Evolutionary conservation across 2,888 invertebrate genomes (phyloP).

Genomic region (Nowickia ferox): DNA sequence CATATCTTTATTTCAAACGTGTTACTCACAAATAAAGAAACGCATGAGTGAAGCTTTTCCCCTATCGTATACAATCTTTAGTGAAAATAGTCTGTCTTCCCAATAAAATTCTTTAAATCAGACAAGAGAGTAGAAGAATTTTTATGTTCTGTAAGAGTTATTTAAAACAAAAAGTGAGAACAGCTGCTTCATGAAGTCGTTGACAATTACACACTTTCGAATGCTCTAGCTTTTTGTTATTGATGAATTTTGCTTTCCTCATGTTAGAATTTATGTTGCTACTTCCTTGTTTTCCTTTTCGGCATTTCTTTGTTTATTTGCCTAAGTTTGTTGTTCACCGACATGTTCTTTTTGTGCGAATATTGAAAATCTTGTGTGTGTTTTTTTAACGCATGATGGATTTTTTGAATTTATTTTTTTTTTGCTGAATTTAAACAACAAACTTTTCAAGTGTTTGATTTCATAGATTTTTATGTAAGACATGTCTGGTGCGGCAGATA

Average conservation of each 20-base stretch:
- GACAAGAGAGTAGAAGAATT: too few relatives aligned
- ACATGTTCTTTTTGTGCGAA: background rate
- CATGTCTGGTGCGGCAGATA: constrained; percentile 56
- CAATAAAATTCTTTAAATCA: too few relatives aligned
- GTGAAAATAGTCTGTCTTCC: too few relatives aligned
- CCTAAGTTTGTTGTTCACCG: constrained; percentile 34
- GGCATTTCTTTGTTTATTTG: constrained; percentile 52
- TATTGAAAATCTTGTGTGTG: constrained; percentile 26
- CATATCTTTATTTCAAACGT: too few relatives aligned
- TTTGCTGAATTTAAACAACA: constrained; percentile 63
- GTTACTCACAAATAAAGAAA: too few relatives aligned
- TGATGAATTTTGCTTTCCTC: background rate
- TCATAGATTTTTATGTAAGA: constrained; percentile 72
- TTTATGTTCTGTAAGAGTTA: too few relatives aligned
- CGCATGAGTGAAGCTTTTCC: too few relatives aligned
- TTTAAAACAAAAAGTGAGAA: background rate
- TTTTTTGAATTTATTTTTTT: constrained; percentile 28
- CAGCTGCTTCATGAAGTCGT: background rate
- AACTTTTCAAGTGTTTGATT: constrained; percentile 71
- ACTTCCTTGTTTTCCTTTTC: constrained; percentile 12
- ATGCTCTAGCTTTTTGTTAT: background rate
- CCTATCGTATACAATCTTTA: too few relatives aligned
- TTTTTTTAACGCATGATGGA: constrained; percentile 52
- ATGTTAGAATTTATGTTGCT: constrained; percentile 8
- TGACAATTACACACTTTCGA: background rate